Evolutionary conservation across 2,888 invertebrate genomes (phyloP).

Genomic region (Fissipunctia ypsillon): DNA sequence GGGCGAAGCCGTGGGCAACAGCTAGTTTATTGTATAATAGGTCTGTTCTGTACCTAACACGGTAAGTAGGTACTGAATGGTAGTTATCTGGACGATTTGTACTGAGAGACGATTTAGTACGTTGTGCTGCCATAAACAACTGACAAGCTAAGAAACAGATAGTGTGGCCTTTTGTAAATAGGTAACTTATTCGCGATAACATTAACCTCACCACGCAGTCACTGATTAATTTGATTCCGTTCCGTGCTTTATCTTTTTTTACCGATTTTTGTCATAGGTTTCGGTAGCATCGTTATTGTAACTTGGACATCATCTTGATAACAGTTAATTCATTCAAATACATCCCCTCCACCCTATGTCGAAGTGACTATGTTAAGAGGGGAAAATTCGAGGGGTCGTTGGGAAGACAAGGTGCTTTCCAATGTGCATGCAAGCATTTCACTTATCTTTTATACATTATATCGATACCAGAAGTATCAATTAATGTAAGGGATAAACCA

Average conservation of each 20-base stretch:
- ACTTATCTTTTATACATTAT: too few relatives aligned
- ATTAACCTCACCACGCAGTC: slow-evolving; percentile 17
- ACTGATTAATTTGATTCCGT: slow-evolving; percentile 10
- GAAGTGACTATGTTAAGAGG: not conserved
- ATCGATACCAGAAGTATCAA: too few relatives aligned
- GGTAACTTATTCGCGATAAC: slow-evolving; percentile 39
- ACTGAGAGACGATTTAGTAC: not conserved
- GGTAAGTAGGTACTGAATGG: not conserved
- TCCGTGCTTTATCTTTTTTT: not conserved
- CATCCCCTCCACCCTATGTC: not conserved
- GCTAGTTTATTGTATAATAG: slow-evolving; percentile 1
- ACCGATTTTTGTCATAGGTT: not conserved
- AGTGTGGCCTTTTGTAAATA: slow-evolving; percentile 25
- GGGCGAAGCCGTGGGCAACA: too few relatives aligned
- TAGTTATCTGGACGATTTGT: slow-evolving; percentile 7
- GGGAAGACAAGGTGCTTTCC: too few relatives aligned
- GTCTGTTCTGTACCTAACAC: slow-evolving; percentile 6
- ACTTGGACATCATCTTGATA: not conserved
- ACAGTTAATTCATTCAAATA: not conserved
- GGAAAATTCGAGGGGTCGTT: not conserved
- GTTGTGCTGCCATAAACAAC: slow-evolving; percentile 8
- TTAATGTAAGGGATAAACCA: too few relatives aligned
- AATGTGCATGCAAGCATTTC: not conserved
- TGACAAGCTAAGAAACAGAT: slow-evolving; percentile 9
- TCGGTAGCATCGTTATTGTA: not conserved